These are phyloP conservation scores for Helostoma temminkii DNA, from an alignment of 2,797 vertebrate genomes.

Conservation along the genomic window DNA sequence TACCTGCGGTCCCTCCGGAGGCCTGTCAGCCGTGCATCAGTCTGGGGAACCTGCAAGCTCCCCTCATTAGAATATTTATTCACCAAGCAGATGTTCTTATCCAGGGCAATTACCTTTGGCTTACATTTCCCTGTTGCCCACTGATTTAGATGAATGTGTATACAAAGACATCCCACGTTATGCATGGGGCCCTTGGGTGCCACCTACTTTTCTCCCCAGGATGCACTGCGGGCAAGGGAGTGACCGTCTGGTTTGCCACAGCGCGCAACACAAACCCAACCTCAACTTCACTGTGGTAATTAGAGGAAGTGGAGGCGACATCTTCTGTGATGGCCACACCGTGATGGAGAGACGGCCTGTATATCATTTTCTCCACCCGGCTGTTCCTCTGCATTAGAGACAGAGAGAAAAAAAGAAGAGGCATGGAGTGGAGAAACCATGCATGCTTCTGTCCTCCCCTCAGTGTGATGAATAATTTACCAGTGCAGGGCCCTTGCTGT, in stretches of 20 bases:
- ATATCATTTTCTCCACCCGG: conserved; percentile 73
- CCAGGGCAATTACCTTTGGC: conserved; percentile 85
- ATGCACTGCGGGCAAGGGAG: conserved; percentile 28
- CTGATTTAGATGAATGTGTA: conserved; percentile 79
- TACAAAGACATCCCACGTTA: conserved; percentile 73
- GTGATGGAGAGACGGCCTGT: conserved; percentile 66
- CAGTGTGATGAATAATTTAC: conserved; percentile 83
- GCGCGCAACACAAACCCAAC: conserved; percentile 28
- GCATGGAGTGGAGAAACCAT: conserved; percentile 69
- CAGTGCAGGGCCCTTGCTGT: conserved; percentile 77
- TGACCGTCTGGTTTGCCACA: conserved; percentile 40
- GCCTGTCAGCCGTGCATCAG: conserved; percentile 75
- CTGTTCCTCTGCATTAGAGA: conserved; percentile 77
- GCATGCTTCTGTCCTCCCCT: conserved; percentile 76
- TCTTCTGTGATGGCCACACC: conserved; percentile 53
- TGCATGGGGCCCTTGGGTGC: conserved; percentile 73
- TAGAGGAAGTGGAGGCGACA: conserved; percentile 65
- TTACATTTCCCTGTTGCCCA: conserved; percentile 82
- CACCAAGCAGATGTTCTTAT: conserved; percentile 86
- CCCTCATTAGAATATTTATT: conserved; percentile 87
- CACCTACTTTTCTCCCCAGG: conserved; percentile 50
- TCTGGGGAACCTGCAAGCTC: conserved; percentile 72
- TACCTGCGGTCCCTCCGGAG: conserved; percentile 74
- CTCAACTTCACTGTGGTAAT: conserved; percentile 57
- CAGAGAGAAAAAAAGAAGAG: conserved; percentile 56